phyloP scores from a whole-genome alignment of 2,113 vertebrate species.

The Odobenus rosmarus region DNA sequence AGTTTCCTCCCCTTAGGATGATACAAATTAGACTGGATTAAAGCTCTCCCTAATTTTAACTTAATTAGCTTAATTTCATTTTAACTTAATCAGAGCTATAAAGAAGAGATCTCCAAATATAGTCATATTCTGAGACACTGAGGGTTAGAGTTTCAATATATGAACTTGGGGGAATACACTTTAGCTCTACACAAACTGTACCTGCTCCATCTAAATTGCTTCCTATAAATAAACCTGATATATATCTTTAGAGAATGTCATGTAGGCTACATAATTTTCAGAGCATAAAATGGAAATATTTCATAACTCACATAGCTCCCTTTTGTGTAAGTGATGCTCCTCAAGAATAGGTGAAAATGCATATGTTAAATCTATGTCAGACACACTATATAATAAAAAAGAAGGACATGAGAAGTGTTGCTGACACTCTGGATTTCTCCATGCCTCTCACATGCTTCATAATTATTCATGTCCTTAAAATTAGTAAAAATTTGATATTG shows the following conservation, averaged over 20 bases:
- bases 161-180: background rate
- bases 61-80: background rate
- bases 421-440: background rate
- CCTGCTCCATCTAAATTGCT: background rate
- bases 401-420: background rate
- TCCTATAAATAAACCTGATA: background rate
- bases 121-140: background rate
- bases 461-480: background rate
- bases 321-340: background rate
- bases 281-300: background rate
- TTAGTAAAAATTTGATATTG: background rate
- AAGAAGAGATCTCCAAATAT: background rate
- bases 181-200: background rate
- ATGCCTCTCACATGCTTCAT: background rate
- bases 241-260: background rate
- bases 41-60: background rate
- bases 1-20: background rate
- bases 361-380: background rate
- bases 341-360: background rate
- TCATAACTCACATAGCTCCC: background rate
- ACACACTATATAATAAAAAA: background rate
- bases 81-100: background rate
- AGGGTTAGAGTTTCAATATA: background rate
- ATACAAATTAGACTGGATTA: background rate
- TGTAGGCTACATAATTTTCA: background rate